Evolutionary conservation across 2,888 invertebrate genomes (phyloP).

Genomic region (Dexiosoma caninum): DNA sequence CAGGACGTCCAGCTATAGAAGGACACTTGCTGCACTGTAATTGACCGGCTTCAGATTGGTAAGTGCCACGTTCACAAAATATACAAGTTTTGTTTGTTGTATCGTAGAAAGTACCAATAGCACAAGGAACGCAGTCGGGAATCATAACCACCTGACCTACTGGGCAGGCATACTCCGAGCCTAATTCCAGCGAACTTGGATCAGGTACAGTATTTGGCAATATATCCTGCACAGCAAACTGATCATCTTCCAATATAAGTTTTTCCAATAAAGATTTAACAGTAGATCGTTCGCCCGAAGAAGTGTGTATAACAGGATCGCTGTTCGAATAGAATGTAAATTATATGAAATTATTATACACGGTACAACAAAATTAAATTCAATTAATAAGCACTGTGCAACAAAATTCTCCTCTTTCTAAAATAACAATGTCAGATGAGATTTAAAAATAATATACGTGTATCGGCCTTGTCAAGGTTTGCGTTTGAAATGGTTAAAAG

Average conservation of each 20-base stretch:
- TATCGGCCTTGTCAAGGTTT: too few species aligned
- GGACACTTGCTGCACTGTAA: slow-evolving; percentile 93
- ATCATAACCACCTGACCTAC: slow-evolving; percentile 95
- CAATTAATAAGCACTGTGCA: too few species aligned
- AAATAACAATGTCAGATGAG: too few species aligned
- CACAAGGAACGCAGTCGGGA: slow-evolving; percentile 95
- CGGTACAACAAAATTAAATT: too few species aligned
- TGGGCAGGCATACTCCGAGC: slow-evolving; percentile 95
- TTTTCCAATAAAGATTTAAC: slow-evolving; percentile 91
- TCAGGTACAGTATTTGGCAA: slow-evolving; percentile 96
- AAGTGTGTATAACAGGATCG: slow-evolving; percentile 92
- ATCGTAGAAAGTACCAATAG: slow-evolving; percentile 92
- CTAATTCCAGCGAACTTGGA: slow-evolving; percentile 90
- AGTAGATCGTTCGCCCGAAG: slow-evolving; percentile 90
- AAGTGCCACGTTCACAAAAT: slow-evolving; percentile 91
- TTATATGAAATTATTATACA: too few species aligned
- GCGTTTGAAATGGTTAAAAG: too few species aligned
- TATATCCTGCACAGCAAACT: slow-evolving; percentile 94
- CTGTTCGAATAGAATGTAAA: slow-evolving; percentile 77
- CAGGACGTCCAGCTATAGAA: slow-evolving; percentile 90
- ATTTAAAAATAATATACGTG: too few species aligned
- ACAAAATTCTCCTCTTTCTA: too few species aligned
- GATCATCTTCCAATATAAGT: slow-evolving; percentile 94
- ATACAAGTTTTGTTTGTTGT: slow-evolving; percentile 86
- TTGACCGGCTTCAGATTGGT: slow-evolving; percentile 95